These are phyloP conservation scores for Rhaphigaster nebulosa DNA, from an alignment of 2,888 invertebrate genomes.

Conservation along the genomic window DNA sequence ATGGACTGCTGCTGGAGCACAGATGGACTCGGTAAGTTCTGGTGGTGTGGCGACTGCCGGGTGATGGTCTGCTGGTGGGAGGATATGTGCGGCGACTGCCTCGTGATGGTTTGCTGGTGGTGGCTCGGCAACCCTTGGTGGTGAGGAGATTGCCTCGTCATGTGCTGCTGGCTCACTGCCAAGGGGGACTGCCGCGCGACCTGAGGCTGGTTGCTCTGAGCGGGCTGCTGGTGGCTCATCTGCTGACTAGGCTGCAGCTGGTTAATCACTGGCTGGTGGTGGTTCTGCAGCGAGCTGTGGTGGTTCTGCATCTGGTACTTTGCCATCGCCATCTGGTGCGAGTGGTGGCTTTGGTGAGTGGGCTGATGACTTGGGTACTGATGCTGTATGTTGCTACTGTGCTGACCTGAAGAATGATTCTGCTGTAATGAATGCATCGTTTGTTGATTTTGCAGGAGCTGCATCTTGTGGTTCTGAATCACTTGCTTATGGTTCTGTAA, in stretches of 20 bases:
- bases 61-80: conserved; percentile 43
- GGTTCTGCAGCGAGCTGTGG: conserved; percentile 44
- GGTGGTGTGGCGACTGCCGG: conserved; percentile 49
- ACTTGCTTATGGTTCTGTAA: conserved; percentile 44
- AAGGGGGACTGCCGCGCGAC: conserved; percentile 61
- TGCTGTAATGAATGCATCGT: not conserved
- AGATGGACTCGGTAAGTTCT: conserved; percentile 41
- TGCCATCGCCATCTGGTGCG: not conserved
- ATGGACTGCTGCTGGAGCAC: conserved; percentile 12
- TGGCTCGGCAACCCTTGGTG: conserved; percentile 64
- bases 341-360: conserved; percentile 10
- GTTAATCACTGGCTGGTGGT: conserved; percentile 56
- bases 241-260: conserved; percentile 52
- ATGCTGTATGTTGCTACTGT: conserved; percentile 2
- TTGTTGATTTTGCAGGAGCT: conserved; percentile 45
- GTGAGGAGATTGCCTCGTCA: conserved; percentile 64
- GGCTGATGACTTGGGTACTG: conserved; percentile 42
- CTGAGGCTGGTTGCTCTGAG: conserved; percentile 54
- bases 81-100: conserved; percentile 43
- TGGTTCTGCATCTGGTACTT: conserved; percentile 53
- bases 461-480: conserved; percentile 47
- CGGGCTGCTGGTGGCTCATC: conserved; percentile 53
- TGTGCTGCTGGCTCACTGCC: conserved; percentile 63
- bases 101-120: conserved; percentile 56
- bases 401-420: not conserved